Percentiles rank a stretch among this genome's conserved stretches.
Evolutionary conservation across 2,797 vertebrate species (phyloP).

Genomic region (Oreochromis mossambicus): DNA sequence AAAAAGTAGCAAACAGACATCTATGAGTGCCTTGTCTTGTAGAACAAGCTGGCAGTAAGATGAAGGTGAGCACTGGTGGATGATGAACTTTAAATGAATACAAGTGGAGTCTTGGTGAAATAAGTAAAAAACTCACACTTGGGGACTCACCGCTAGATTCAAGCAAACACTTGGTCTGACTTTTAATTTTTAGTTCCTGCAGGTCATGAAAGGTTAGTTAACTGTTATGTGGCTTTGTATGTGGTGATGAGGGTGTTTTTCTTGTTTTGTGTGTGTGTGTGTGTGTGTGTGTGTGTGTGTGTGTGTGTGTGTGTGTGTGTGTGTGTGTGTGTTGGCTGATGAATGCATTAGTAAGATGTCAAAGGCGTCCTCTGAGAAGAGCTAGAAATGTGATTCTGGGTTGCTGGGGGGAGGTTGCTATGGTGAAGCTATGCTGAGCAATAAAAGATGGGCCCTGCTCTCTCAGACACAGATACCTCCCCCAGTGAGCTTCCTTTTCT

Average conservation of each 20-base stretch:
- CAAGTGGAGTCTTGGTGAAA: constrained; percentile 32
- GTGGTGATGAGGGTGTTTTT: background rate
- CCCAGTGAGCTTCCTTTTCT: background rate
- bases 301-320: background rate
- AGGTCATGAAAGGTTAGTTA: background rate
- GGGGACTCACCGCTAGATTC: background rate
- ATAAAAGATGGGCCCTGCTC: constrained; percentile 64
- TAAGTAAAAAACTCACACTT: constrained; percentile 33
- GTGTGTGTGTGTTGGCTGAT: constrained; percentile 3
- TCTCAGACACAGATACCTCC: constrained; percentile 52
- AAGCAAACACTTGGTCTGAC: background rate
- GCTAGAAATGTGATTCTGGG: constrained; percentile 79
- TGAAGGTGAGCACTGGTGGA: background rate
- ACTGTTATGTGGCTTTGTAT: background rate
- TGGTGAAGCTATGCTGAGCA: constrained; percentile 79
- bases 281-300: accelerated
- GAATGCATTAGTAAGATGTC: constrained; percentile 78
- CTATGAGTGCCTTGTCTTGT: background rate
- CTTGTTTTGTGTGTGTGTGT: background rate
- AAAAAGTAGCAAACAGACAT: background rate
- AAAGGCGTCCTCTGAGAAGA: constrained; percentile 77
- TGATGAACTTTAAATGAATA: constrained; percentile 12
- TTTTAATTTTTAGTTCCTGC: background rate
- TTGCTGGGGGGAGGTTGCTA: constrained; percentile 78
- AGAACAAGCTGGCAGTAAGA: background rate